A percentile compares a stretch with the other conserved stretches of the same genome.
Conservation (phyloP, 2,797 vertebrate species). For the Enteromius radiatus region DNA sequence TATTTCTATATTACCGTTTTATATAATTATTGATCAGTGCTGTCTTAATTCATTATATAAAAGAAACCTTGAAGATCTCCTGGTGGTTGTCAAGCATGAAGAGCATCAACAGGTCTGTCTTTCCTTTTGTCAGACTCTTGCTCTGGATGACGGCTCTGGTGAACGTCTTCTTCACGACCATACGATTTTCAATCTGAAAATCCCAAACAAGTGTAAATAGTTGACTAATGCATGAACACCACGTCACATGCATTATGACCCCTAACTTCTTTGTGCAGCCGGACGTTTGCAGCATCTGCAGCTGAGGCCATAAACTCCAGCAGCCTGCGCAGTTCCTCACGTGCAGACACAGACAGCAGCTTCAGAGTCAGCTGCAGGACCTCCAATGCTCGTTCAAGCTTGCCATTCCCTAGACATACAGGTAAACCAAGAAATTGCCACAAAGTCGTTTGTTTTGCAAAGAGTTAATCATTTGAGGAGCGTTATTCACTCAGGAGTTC, state of each 20-base stretch:
- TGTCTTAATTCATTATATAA: neutral
- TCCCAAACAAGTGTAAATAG: neutral
- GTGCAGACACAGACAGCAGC: conserved; percentile 80
- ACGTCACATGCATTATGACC: neutral
- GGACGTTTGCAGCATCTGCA: conserved; percentile 79
- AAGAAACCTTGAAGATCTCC: conserved; percentile 89
- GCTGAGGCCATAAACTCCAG: conserved; percentile 91
- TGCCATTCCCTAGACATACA: conserved; percentile 76
- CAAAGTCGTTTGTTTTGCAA: neutral
- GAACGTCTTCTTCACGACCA: conserved; percentile 89
- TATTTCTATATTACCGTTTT: neutral
- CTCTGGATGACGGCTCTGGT: conserved; percentile 86
- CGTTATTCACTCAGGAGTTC: conserved; percentile 85
- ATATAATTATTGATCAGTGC: neutral
- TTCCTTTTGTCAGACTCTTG: conserved; percentile 86
- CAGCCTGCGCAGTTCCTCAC: conserved; percentile 87
- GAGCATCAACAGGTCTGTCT: conserved; percentile 88
- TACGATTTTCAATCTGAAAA: conserved; percentile 86
- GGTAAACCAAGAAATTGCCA: neutral
- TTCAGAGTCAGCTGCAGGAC: conserved; percentile 91
- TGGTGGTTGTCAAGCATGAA: conserved; percentile 92
- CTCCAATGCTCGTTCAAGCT: conserved; percentile 84
- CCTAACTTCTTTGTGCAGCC: conserved; percentile 86
- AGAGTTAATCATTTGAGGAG: neutral
- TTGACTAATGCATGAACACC: too few species aligned